Conservation (phyloP, 2,113 vertebrate genomes). For the Morone saxatilis region DNA sequence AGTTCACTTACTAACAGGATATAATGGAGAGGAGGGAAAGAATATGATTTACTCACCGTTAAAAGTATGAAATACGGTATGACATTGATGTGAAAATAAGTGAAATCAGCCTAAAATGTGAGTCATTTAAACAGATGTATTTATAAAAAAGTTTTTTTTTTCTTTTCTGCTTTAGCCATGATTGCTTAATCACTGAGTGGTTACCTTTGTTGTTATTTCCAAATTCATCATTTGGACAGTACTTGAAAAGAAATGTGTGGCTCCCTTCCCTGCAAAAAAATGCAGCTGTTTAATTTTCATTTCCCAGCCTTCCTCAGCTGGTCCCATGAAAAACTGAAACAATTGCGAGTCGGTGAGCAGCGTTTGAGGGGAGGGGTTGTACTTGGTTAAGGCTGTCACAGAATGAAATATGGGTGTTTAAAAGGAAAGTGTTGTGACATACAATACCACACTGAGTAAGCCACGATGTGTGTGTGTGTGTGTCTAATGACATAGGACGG, state of each 20-base stretch:
- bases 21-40: conserved; percentile 38
- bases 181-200: neutral
- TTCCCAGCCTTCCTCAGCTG: conserved; percentile 24
- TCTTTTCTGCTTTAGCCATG: no score
- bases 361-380: neutral
- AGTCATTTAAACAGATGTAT: neutral
- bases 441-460: conserved; percentile 60
- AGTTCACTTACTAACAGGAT: conserved; percentile 54
- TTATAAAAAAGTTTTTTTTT: neutral
- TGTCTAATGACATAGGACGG: conserved; percentile 69
- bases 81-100: conserved; percentile 20
- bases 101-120: neutral
- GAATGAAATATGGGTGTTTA: conserved; percentile 68
- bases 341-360: conserved; percentile 23
- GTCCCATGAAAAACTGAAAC: conserved; percentile 19
- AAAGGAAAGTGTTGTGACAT: conserved; percentile 77
- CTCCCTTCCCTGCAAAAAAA: neutral
- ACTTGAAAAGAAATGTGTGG: neutral
- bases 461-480: conserved; percentile 44
- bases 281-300: conserved; percentile 17
- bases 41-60: conserved; percentile 30
- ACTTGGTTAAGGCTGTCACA: conserved; percentile 63
- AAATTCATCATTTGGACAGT: neutral
- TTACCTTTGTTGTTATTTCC: conserved; percentile 13
- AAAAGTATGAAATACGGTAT: conserved; percentile 17